Percentiles rank a stretch among this genome's conserved stretches.
These are phyloP conservation scores for Iselma pallidipennis DNA, from an alignment of 2,888 invertebrate species.

Conservation along the genomic window DNA sequence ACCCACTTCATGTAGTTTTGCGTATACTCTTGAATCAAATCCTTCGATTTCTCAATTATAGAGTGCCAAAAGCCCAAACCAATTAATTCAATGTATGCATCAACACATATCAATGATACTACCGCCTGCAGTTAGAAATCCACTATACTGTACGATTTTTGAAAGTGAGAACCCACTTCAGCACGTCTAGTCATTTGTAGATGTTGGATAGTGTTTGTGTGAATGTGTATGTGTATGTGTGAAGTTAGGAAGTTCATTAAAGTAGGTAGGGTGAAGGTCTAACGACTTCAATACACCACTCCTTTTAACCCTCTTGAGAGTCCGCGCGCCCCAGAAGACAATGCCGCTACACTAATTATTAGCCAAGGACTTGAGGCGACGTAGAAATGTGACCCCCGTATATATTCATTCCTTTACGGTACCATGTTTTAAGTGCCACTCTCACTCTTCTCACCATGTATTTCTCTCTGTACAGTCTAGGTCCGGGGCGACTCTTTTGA, in stretches of 20 bases:
- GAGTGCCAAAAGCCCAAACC: neutral
- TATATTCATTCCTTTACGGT: neutral
- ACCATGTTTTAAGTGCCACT: neutral
- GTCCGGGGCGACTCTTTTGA: neutral
- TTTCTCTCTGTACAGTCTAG: neutral
- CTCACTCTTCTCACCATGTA: neutral
- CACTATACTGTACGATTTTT: neutral
- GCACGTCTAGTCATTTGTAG: constrained; percentile 1
- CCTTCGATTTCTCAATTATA: neutral
- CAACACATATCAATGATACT: neutral
- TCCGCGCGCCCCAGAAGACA: constrained; percentile 36
- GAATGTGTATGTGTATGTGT: neutral
- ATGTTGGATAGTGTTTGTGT: neutral
- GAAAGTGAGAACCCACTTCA: neutral
- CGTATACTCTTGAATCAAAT: too few relatives aligned
- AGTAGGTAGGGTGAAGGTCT: constrained; percentile 14
- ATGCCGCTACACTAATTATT: constrained; percentile 36
- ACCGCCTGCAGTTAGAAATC: neutral
- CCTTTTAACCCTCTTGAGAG: constrained; percentile 26
- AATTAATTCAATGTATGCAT: neutral
- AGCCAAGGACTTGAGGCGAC: constrained; percentile 27
- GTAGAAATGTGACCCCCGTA: constrained; percentile 3
- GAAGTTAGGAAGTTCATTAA: constrained; percentile 21
- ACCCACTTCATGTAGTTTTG: too few relatives aligned
- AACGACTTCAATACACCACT: constrained; percentile 18